Percentiles rank a stretch among this genome's conserved stretches.
phyloP scores from a whole-genome alignment of 2,888 invertebrate species.

The Aphidoletes aphidimyza region DNA sequence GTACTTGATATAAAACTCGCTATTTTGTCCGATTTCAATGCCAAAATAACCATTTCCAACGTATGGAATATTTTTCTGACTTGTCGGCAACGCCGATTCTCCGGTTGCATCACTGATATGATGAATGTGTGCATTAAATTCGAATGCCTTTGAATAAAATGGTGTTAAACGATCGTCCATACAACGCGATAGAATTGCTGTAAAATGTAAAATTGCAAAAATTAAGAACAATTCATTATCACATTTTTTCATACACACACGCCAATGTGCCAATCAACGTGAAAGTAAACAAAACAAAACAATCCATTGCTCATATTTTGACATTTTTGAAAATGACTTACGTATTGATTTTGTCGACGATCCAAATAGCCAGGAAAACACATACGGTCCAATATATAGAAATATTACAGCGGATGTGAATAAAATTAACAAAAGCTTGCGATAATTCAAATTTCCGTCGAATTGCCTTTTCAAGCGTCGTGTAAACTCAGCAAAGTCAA shows the following conservation, averaged over 20 bases:
- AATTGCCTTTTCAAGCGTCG: constrained; percentile 63
- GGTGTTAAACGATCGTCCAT: constrained; percentile 74
- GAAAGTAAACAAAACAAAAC: not conserved
- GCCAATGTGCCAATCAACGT: not conserved
- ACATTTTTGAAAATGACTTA: constrained; percentile 57
- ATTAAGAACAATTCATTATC: not conserved
- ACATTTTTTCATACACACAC: not conserved
- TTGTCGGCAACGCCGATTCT: constrained; percentile 62
- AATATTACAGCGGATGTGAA: constrained; percentile 71
- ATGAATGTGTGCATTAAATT: constrained; percentile 77
- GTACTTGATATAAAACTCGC: constrained; percentile 74
- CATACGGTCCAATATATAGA: constrained; percentile 74
- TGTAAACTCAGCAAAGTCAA: constrained; percentile 63
- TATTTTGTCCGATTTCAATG: constrained; percentile 72
- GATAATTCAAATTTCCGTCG: constrained; percentile 64
- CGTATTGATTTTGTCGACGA: constrained; percentile 67
- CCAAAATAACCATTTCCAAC: constrained; percentile 81
- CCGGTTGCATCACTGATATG: constrained; percentile 69
- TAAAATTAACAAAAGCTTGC: constrained; percentile 64
- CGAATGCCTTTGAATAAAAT: constrained; percentile 71
- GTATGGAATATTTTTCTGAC: constrained; percentile 71
- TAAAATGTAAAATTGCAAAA: not conserved
- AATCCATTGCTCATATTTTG: constrained; percentile 2
- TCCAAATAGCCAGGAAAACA: constrained; percentile 73
- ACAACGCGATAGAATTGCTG: constrained; percentile 71